These are phyloP conservation scores for Oceanodroma tethys DNA, from an alignment of 2,113 vertebrate genomes.

Conservation along the genomic window DNA sequence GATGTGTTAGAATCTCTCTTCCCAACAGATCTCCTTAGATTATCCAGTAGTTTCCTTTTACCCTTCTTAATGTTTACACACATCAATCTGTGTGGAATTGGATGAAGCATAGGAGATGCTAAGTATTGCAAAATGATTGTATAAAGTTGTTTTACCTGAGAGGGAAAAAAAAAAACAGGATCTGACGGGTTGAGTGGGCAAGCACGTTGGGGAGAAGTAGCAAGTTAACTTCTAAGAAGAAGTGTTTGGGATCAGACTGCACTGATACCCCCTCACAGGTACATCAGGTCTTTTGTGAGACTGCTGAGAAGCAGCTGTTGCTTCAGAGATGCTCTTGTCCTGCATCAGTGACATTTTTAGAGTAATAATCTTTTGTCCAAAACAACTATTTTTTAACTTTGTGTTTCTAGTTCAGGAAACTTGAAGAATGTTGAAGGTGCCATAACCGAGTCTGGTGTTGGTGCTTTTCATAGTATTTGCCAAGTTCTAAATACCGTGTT, in stretches of 20 bases:
- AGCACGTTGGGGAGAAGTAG: not conserved
- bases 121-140: not conserved
- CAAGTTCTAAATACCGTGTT: not conserved
- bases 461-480: not conserved
- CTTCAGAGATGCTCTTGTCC: not conserved
- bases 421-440: not conserved
- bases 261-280: not conserved
- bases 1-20: not conserved
- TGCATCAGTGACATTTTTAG: not conserved
- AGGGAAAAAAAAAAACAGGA: not conserved
- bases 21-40: not conserved
- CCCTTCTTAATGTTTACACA: not conserved
- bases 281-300: not conserved
- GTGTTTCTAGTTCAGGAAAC: not conserved
- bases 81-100: not conserved
- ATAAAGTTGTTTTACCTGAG: not conserved
- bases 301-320: not conserved
- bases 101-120: not conserved
- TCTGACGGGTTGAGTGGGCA: not conserved
- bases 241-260: not conserved
- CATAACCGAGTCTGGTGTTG: not conserved
- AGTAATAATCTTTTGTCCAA: not conserved
- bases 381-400: not conserved
- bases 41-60: not conserved
- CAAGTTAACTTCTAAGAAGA: not conserved